phyloP scores from a whole-genome alignment of 2,113 vertebrate genomes.

The Chiloscyllium plagiosum region DNA sequence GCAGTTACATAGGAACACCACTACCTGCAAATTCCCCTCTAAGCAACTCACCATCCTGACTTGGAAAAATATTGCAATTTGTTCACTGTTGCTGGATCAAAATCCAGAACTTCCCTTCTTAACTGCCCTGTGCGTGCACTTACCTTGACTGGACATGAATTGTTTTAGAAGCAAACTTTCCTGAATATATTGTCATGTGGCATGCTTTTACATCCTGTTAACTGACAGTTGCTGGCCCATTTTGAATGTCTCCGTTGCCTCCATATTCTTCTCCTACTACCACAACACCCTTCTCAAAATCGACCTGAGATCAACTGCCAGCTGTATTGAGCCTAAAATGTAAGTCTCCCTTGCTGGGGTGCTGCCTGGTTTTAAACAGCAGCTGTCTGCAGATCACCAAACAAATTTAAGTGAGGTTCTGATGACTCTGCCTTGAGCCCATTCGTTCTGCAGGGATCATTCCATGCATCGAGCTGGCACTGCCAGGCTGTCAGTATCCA shows the following conservation, averaged over 20 bases:
- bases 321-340: background rate
- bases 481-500: background rate
- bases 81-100: too few relatives aligned
- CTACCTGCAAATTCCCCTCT: too few relatives aligned
- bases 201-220: background rate
- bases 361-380: background rate
- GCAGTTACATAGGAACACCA: too few relatives aligned
- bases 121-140: too few relatives aligned
- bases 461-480: background rate
- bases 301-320: background rate
- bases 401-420: background rate
- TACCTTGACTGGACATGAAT: too few relatives aligned
- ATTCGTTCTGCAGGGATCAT: background rate
- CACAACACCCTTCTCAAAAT: background rate
- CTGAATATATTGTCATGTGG: background rate
- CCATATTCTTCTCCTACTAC: too few relatives aligned
- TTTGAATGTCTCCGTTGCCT: too few relatives aligned
- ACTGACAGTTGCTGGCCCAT: background rate
- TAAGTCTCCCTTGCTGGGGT: background rate
- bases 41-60: too few relatives aligned
- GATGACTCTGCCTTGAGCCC: background rate
- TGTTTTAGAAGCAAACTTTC: background rate
- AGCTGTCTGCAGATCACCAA: background rate
- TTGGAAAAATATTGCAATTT: too few relatives aligned
- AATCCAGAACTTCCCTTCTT: too few relatives aligned